These are phyloP conservation scores for Centruroides vittatus DNA, from an alignment of 1,140 invertebrate species.

Conservation along the genomic window DNA sequence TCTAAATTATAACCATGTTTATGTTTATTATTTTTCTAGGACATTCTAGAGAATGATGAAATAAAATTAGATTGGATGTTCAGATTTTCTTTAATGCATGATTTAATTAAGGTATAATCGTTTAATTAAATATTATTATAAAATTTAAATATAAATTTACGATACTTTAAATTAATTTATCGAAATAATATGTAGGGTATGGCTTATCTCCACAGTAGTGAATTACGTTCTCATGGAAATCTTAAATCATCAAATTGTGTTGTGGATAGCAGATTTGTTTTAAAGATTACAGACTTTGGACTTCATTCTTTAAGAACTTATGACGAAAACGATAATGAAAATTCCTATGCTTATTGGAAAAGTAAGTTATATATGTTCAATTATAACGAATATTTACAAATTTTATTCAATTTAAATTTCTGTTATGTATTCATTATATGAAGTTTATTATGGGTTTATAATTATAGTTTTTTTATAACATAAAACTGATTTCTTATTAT, in stretches of 20 bases:
- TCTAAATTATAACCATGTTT: neutral
- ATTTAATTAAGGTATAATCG: constrained; percentile 57
- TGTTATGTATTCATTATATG: too few relatives aligned
- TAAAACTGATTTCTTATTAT: too few relatives aligned
- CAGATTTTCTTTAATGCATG: constrained; percentile 68
- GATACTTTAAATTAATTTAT: too few relatives aligned
- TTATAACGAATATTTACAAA: too few relatives aligned
- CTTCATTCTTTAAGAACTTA: constrained; percentile 60
- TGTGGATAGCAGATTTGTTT: constrained; percentile 84
- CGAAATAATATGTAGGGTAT: constrained; percentile 44
- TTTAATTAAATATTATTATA: too few relatives aligned
- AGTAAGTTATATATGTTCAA: neutral
- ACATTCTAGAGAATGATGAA: constrained; percentile 68
- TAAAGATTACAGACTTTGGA: constrained; percentile 88
- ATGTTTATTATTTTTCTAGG: constrained; percentile 24
- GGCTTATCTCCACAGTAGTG: constrained; percentile 81
- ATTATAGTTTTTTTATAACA: too few relatives aligned
- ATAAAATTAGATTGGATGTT: constrained; percentile 79
- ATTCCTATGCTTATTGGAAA: constrained; percentile 7
- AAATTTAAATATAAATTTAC: too few relatives aligned
- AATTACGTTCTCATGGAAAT: constrained; percentile 79
- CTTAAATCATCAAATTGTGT: constrained; percentile 87
- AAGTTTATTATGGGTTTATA: too few relatives aligned
- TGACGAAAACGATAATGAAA: constrained; percentile 41
- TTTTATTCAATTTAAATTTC: too few relatives aligned